phyloP scores from a whole-genome alignment of 2,888 invertebrate genomes.

The Ormyrus pomaceus region DNA sequence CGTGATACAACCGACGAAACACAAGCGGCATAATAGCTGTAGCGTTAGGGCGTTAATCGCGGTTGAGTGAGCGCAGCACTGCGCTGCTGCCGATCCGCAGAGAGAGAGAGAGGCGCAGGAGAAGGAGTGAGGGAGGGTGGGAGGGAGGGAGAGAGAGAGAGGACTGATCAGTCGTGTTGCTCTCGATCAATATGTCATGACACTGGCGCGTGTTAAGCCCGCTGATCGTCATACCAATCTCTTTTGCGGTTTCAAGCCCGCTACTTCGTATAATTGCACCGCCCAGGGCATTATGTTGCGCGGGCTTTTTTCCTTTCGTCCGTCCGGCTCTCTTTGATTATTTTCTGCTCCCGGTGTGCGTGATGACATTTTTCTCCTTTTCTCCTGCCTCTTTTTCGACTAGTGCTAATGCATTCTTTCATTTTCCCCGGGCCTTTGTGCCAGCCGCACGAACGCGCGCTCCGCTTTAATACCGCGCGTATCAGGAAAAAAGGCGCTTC shows the following conservation, averaged over 20 bases:
- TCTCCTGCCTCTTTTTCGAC: neutral
- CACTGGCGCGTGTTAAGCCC: slow-evolving; percentile 10
- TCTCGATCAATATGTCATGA: slow-evolving; percentile 28
- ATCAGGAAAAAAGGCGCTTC: no score
- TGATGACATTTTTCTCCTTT: neutral
- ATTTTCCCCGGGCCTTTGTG: neutral
- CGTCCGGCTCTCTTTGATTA: neutral
- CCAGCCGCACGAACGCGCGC: neutral
- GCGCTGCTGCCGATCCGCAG: neutral
- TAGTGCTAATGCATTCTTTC: neutral
- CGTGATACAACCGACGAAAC: slow-evolving; percentile 21
- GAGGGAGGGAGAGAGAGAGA: neutral
- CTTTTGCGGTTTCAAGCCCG: slow-evolving; percentile 11
- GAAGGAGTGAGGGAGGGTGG: neutral
- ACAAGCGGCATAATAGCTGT: slow-evolving; percentile 11
- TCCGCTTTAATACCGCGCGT: slow-evolving; percentile 4
- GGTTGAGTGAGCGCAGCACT: slow-evolving; percentile 17
- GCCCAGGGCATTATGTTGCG: slow-evolving; percentile 18
- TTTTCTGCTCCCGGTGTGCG: no score
- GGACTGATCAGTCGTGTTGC: slow-evolving; percentile 18
- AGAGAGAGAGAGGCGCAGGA: neutral
- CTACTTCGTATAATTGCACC: slow-evolving; percentile 15
- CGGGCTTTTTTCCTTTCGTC: neutral
- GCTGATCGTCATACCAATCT: slow-evolving; percentile 16
- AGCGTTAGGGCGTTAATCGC: slow-evolving; percentile 22